Base-by-base conservation (phyloP, 2,113 vertebrate genomes). In the Malaclemys terrapin region DNA sequence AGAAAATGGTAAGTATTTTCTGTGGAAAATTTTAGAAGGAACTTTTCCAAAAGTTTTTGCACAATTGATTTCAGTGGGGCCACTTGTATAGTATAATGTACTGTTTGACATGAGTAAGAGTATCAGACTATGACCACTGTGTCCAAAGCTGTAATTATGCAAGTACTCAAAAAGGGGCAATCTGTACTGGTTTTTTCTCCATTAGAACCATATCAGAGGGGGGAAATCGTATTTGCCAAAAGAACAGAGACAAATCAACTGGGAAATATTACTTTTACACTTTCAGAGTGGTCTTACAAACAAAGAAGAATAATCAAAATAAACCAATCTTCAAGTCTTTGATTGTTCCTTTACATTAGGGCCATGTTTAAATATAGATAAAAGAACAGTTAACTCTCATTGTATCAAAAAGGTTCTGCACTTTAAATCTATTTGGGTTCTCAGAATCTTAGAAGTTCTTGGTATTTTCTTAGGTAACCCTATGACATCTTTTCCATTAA, bases 391-490 rank as follows among this genome's bases (percentile, higher is more conserved):
- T 85, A 19, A 78, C 13, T 84, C 78, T 1, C 4, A 86, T 52
- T 72, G 14, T 86, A 11, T n/a, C 9, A 91, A 56, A 89, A 94
- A 69, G 4, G 6, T 80, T 92, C 5, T 78, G 85, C 75, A 31
- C 49, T 17, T 87, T 85, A 5, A 27, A 80, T 35, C 14, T 92
- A 57, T 11, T 10, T 80, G 9, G 0, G 8, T 80, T 93, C 95
- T 87, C n/a, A 80, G 88, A 96, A 13, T 84, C n/a, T 47, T 89
- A 83, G 83, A 86, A 94, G 7, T 10, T 69, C 82, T 57, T 89
- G 6, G 5, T 87, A 5, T 82, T 96, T 10, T 92, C 12, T 14
- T 89, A 42, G 2, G 0, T 25, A 83, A 12, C 1, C 35, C n/a
- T 87, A 16, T 95, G 84, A 10, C 78, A 22, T 90, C 24, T 19